Evolutionary conservation across 2,888 invertebrate species (phyloP), one percentile per base, ranked within the genome.

Genomic region (Rhaphigaster nebulosa): DNA sequence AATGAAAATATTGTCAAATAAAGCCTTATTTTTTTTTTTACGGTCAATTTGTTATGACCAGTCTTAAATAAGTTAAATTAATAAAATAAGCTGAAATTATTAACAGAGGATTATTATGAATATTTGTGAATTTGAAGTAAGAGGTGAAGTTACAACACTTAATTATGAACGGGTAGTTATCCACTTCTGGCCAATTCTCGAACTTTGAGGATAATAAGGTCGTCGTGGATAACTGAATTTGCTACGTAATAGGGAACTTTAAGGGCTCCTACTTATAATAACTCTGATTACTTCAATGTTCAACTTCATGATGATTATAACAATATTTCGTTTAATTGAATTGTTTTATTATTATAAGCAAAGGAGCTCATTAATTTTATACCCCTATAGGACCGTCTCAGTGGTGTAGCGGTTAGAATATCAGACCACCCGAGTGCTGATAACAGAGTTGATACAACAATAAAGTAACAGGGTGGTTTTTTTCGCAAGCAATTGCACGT

Each of bases 141-240:
- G 15, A 6, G 13, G 26, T 65, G 13, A 29, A 65, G 65, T 65
- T 65, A 13, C 29, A 29, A 2, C 29, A 29, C 12, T n/a, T 29
- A 65, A 65, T 65, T 65, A 29, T 29, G 29, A 29, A 15, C 13
- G 13, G 2, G 3, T 29, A 65, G 65, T 13, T 65, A 65, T 65
- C 65, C 65, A 60, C 29, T 65, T n/a, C 60, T 65, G 13, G 12
- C 65, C 65, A 60, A 65, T 65, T n/a, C 60, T 65, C 29, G 12
- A 65, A 65, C 65, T 65, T 65, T 15, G 65, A 65, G 65, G 65
- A 29, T 65, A 65, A 65, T 65, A 65, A 65, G n/a, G n/a, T n/a
- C 65, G n/a, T 29, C 65, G 15, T 65, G 12, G 65, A 13, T 65
- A 65, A 65, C 65, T 29, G 15, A 10, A 65, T 65, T 65, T 29